A percentile compares a stretch with the other conserved stretches of the same genome.
phyloP scores from a whole-genome alignment of 2,888 invertebrate species.

The Hypercompe scribonia region DNA sequence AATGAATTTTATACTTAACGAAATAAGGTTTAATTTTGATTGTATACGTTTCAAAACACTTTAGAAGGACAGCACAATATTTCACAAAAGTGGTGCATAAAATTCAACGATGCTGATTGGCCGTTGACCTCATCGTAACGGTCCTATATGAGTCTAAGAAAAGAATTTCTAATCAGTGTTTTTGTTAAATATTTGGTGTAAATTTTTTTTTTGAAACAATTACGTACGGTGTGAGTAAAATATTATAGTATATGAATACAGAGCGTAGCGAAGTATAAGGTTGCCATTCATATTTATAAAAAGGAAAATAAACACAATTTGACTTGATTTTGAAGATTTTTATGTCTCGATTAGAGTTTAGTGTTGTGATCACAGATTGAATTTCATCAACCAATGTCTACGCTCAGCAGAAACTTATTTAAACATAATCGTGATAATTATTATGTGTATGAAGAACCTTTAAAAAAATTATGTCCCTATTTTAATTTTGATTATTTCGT shows the following conservation, averaged over 20 bases:
- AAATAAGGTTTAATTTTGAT: constrained; percentile 26
- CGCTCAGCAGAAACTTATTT: no score
- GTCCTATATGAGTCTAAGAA: constrained; percentile 63
- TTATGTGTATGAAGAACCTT: no score
- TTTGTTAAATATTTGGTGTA: constrained; percentile 48
- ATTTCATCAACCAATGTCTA: no score
- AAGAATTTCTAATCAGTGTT: constrained; percentile 70
- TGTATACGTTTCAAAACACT: constrained; percentile 21
- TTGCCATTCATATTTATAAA: not conserved
- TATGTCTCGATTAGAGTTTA: no score
- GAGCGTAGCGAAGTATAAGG: constrained; percentile 27
- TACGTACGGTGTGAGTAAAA: constrained; percentile 56
- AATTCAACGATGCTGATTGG: constrained; percentile 66
- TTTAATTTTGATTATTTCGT: no score
- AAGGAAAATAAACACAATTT: no score
- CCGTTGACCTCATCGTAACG: constrained; percentile 74
- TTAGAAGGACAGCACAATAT: constrained; percentile 55
- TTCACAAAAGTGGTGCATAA: constrained; percentile 79
- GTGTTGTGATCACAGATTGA: no score
- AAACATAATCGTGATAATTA: no score
- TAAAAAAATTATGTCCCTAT: no score
- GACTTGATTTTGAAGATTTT: no score
- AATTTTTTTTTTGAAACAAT: constrained; percentile 44
- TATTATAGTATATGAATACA: constrained; percentile 43
- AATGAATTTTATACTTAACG: constrained; percentile 8